Conservation (phyloP, 2,797 vertebrate genomes). For the Danio aesculapii region DNA sequence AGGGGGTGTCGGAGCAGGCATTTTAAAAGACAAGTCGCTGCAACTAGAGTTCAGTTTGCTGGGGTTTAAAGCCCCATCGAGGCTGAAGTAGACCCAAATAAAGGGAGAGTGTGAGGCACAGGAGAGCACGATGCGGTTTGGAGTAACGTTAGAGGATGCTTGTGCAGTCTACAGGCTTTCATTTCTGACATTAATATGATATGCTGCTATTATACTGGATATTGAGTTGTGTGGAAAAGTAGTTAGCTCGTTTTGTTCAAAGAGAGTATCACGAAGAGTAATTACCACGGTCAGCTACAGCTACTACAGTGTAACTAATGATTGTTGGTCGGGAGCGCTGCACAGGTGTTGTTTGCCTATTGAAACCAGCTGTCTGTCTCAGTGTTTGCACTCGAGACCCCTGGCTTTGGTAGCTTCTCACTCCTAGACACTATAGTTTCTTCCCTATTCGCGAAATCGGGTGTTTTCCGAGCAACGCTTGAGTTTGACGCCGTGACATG, state of each 20-base stretch:
- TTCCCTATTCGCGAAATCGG: background rate
- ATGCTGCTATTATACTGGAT: conserved; percentile 24
- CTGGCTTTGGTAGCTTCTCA: background rate
- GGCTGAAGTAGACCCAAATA: background rate
- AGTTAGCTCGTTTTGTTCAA: background rate
- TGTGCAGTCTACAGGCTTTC: conserved; percentile 15
- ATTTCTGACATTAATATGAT: background rate
- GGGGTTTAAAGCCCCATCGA: background rate
- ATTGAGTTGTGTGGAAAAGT: background rate
- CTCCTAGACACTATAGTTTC: background rate
- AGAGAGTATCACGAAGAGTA: background rate
- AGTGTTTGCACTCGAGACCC: background rate
- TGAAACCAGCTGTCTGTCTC: conserved; percentile 2
- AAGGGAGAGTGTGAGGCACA: background rate
- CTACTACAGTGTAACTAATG: conserved; percentile 31
- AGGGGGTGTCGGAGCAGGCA: conserved; percentile 34
- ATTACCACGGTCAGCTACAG: background rate
- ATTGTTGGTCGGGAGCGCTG: conserved; percentile 21
- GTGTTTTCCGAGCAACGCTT: conserved; percentile 10
- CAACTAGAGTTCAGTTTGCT: background rate
- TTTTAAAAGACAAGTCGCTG: conserved; percentile 45
- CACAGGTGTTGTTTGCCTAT: conserved; percentile 27
- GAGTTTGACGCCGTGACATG: conserved; percentile 71
- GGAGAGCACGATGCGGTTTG: conserved; percentile 17
- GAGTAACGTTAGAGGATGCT: conserved; percentile 15